Evolutionary conservation across 1,140 invertebrate genomes (phyloP).

Genomic region (Agrypnia vestita): DNA sequence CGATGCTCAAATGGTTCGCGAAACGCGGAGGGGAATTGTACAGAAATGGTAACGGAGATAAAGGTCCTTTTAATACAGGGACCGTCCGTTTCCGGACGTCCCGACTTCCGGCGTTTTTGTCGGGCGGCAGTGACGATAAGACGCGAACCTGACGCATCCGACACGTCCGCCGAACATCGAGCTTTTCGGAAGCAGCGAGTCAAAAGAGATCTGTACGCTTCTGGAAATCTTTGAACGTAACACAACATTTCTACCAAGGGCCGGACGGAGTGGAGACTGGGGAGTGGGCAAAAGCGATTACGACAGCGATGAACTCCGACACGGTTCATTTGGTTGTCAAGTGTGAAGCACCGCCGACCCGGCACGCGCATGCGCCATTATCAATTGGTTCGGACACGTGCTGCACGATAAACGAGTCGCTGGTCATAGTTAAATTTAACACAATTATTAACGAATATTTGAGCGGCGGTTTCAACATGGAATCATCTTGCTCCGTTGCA

Average conservation of each 20-base stretch:
- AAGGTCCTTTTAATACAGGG: slow-evolving; percentile 39
- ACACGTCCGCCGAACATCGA: not conserved
- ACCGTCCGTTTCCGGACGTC: slow-evolving; percentile 35
- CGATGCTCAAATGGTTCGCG: slow-evolving; percentile 13
- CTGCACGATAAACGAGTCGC: not conserved
- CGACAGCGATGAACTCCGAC: not conserved
- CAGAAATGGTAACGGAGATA: slow-evolving; percentile 39
- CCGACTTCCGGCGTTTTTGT: slow-evolving; percentile 31
- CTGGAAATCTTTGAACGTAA: too few relatives aligned
- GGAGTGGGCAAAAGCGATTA: not conserved
- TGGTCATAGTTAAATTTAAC: not conserved
- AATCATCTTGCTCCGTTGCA: too few relatives aligned
- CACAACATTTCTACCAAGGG: not conserved
- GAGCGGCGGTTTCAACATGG: not conserved
- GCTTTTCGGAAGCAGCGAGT: not conserved
- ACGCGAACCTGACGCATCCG: not conserved
- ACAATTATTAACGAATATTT: not conserved
- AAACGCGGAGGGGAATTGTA: slow-evolving; percentile 20
- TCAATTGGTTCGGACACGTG: not conserved
- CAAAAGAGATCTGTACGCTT: not conserved
- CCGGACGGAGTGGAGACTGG: not conserved
- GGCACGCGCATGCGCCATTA: not conserved
- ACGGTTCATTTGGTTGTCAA: not conserved
- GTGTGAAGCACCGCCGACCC: not conserved
- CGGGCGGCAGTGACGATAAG: slow-evolving; percentile 4